A percentile compares a stretch with the other conserved stretches of the same genome.
Evolutionary conservation across 2,797 vertebrate genomes (phyloP).

Genomic region (Falco cherrug): DNA sequence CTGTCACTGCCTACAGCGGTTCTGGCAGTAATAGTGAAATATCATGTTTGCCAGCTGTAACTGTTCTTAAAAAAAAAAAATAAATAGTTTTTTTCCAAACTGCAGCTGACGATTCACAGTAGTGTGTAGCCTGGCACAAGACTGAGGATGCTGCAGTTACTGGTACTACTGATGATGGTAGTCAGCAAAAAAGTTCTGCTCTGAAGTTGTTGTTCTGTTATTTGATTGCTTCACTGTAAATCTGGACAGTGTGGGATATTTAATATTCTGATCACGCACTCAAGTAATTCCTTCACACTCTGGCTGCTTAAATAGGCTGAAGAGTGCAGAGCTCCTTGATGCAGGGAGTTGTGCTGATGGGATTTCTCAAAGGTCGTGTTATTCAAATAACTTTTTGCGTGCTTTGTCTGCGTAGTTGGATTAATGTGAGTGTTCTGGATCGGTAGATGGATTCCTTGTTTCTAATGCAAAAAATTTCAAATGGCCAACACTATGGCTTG

Average conservation of each 20-base stretch:
- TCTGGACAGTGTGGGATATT: background rate
- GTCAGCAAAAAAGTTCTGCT: background rate
- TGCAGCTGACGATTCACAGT: background rate
- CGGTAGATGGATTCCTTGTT: background rate
- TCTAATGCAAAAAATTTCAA: background rate
- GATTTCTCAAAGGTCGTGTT: background rate
- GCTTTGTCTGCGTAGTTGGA: background rate
- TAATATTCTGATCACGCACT: background rate
- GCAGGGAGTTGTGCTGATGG: background rate
- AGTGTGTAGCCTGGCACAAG: background rate
- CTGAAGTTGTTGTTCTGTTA: background rate
- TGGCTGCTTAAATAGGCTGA: background rate
- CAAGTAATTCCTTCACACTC: slow-evolving; percentile 2
- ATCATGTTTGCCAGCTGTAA: background rate
- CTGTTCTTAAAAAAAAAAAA: too few relatives aligned
- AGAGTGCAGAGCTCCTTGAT: background rate
- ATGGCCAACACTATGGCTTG: background rate
- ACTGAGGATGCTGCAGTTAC: background rate
- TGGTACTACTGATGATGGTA: background rate
- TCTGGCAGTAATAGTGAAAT: background rate
- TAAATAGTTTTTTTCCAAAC: background rate
- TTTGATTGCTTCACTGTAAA: background rate
- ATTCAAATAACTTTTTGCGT: background rate
- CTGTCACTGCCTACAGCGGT: background rate
- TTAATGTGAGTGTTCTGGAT: background rate